Evolutionary conservation across 2,797 vertebrate species (phyloP).

Genomic region (Xerus rutilus): DNA sequence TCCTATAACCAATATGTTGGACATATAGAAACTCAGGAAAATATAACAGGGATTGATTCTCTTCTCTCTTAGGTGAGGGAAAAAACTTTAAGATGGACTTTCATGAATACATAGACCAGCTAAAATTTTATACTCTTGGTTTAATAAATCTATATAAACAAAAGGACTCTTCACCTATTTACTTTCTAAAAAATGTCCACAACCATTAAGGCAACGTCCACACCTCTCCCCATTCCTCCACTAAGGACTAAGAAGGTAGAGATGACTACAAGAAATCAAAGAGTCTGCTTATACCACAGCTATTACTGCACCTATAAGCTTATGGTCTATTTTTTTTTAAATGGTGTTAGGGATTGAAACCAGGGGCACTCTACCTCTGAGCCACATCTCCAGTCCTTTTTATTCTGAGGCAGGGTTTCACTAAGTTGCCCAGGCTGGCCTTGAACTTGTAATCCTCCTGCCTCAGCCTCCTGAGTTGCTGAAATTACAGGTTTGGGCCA

Average conservation of each 20-base stretch:
- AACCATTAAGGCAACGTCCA: neutral
- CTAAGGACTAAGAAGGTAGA: neutral
- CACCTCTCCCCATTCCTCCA: neutral
- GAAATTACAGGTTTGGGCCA: no score
- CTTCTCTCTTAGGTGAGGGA: neutral
- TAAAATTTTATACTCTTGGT: conserved; percentile 9
- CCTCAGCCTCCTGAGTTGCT: no score
- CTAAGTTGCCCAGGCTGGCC: no score
- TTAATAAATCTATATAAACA: conserved; percentile 16
- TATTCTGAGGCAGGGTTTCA: no score
- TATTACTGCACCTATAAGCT: conserved; percentile 9
- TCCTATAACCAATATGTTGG: neutral
- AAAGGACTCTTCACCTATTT: neutral
- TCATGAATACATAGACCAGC: neutral
- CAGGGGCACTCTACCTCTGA: no score
- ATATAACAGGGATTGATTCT: conserved; percentile 20
- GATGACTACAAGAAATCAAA: neutral
- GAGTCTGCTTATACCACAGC: neutral
- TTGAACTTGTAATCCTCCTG: no score
- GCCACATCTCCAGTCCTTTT: no score
- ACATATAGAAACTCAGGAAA: neutral
- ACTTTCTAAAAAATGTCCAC: conserved; percentile 39
- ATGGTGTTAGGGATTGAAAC: no score
- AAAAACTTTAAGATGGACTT: conserved; percentile 24
- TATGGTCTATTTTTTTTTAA: neutral